Conservation (phyloP, 1,140 invertebrate genomes). For the Gonatopus flavifemur region DNA sequence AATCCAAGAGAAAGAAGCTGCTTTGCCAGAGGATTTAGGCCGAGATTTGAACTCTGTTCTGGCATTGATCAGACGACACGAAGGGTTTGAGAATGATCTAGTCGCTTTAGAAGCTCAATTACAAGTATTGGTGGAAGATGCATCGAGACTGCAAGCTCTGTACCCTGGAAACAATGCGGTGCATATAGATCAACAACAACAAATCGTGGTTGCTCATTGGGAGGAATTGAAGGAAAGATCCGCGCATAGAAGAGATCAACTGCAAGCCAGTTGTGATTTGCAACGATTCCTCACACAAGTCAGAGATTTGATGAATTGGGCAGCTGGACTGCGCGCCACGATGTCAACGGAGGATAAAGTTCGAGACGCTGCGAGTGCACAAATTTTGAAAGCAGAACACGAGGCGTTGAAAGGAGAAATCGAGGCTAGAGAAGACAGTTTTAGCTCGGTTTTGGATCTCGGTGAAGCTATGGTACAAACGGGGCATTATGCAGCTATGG, state of each 20-base stretch:
- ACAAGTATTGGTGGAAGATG: slow-evolving; percentile 89
- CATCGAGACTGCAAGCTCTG: slow-evolving; percentile 77
- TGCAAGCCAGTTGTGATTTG: slow-evolving; percentile 86
- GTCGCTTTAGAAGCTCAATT: slow-evolving; percentile 91
- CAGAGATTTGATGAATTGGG: slow-evolving; percentile 88
- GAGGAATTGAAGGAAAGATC: slow-evolving; percentile 80
- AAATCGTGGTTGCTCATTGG: slow-evolving; percentile 86
- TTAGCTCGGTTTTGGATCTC: slow-evolving; percentile 74
- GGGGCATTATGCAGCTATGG: slow-evolving; percentile 77
- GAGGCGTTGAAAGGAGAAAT: slow-evolving; percentile 92
- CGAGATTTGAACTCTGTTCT: slow-evolving; percentile 87
- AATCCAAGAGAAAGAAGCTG: slow-evolving; percentile 85
- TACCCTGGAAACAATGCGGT: slow-evolving; percentile 93
- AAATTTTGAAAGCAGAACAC: slow-evolving; percentile 85
- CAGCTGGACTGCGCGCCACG: slow-evolving; percentile 74
- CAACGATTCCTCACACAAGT: slow-evolving; percentile 83
- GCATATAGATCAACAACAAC: slow-evolving; percentile 83
- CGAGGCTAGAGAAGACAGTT: slow-evolving; percentile 88
- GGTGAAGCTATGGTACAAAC: slow-evolving; percentile 84
- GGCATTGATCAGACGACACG: slow-evolving; percentile 81
- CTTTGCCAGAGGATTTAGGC: slow-evolving; percentile 82
- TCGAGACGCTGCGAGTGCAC: slow-evolving; percentile 82
- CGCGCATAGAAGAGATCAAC: slow-evolving; percentile 73
- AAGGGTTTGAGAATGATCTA: slow-evolving; percentile 94
- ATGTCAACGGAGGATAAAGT: slow-evolving; percentile 83